Percentiles rank a stretch among this genome's conserved stretches.
phyloP scores from a whole-genome alignment of 2,888 invertebrate genomes.

The Lasioglossum figueresi region DNA sequence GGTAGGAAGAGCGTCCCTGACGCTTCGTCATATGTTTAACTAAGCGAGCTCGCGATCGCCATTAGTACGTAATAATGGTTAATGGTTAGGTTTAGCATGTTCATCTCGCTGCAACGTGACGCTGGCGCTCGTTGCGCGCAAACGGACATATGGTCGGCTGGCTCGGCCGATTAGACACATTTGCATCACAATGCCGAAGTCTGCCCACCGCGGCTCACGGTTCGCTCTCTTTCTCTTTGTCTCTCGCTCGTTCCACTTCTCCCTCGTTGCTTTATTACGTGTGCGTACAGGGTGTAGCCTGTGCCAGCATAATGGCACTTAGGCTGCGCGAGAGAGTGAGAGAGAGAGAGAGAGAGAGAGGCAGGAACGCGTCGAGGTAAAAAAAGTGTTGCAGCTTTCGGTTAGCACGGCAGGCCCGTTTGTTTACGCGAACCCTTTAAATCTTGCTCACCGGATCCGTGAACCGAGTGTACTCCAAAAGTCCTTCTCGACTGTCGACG shows the following conservation, averaged over 20 bases:
- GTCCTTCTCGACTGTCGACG: constrained; percentile 19
- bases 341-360: constrained; percentile 67
- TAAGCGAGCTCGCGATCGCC: constrained; percentile 77
- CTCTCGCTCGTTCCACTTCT: constrained; percentile 41
- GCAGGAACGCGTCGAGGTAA: constrained; percentile 46
- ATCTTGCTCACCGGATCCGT: constrained; percentile 50
- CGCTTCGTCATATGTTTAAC: constrained; percentile 71
- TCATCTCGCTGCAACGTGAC: constrained; percentile 65
- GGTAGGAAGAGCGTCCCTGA: constrained; percentile 27
- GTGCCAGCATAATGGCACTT: constrained; percentile 80
- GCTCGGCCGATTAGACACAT: constrained; percentile 83
- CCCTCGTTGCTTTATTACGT: constrained; percentile 76
- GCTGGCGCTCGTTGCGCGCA: constrained; percentile 64
- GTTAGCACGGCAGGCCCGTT: constrained; percentile 58
- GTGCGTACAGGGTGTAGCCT: constrained; percentile 76
- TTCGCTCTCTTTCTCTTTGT: constrained; percentile 54
- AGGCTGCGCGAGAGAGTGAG: constrained; percentile 67
- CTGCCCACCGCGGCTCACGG: constrained; percentile 74
- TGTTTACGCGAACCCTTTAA: constrained; percentile 70
- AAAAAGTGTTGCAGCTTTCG: constrained; percentile 78
- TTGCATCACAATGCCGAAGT: constrained; percentile 82
- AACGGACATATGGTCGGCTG: constrained; percentile 83
- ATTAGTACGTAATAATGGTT: constrained; percentile 79
- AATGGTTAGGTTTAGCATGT: constrained; percentile 75
- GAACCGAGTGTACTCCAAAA: constrained; percentile 46